Percentiles rank a stretch among this genome's conserved stretches.
These are phyloP conservation scores for Rhagoletis zephyria DNA, from an alignment of 1,140 invertebrate species.

Conservation along the genomic window DNA sequence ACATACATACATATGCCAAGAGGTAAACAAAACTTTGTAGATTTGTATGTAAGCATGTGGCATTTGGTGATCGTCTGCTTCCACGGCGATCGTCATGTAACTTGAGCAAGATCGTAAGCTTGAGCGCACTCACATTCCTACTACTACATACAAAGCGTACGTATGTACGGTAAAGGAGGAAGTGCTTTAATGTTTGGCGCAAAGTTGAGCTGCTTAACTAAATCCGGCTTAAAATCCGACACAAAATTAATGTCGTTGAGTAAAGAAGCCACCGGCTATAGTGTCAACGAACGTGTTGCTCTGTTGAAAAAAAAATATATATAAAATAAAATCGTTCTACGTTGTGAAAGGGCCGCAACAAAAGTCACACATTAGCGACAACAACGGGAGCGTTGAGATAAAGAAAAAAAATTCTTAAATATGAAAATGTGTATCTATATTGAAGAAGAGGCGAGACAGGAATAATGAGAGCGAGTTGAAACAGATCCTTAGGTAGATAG, in stretches of 20 bases:
- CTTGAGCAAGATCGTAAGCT: constrained; percentile 29
- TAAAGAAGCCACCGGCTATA: constrained; percentile 57
- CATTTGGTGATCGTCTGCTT: constrained; percentile 6
- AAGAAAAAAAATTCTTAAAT: background rate
- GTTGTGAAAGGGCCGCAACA: constrained; percentile 62
- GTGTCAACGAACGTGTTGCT: constrained; percentile 44
- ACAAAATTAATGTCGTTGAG: constrained; percentile 73
- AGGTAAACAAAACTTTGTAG: background rate
- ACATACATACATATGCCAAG: too few species aligned
- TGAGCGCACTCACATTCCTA: background rate
- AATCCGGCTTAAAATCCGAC: constrained; percentile 72
- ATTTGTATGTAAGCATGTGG: background rate
- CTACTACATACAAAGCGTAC: background rate
- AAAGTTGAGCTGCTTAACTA: constrained; percentile 72
- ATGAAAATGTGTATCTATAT: background rate
- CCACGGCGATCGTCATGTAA: constrained; percentile 40
- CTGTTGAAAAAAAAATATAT: background rate
- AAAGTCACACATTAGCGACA: constrained; percentile 72
- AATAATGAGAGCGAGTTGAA: background rate
- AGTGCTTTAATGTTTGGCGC: constrained; percentile 54
- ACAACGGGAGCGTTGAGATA: background rate
- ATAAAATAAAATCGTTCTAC: background rate
- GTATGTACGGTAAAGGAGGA: constrained; percentile 13
- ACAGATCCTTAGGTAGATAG: too few species aligned
- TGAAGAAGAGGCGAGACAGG: background rate